Evolutionary conservation across 2,888 invertebrate species (phyloP), one percentile per base, ranked within the genome.

Genomic region (Gandaritis pyraliata): DNA sequence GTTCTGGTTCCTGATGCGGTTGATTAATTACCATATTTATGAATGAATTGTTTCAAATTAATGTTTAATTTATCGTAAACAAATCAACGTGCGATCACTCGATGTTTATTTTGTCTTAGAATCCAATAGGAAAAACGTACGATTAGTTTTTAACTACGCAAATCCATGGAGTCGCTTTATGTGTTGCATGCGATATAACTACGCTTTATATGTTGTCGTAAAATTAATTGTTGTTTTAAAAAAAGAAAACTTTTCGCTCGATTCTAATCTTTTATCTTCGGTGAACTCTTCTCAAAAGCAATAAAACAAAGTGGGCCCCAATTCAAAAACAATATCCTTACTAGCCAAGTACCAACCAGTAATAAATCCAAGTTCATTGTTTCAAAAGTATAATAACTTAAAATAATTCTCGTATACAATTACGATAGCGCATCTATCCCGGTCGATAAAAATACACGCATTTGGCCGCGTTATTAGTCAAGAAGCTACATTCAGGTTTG

Each of bases 171-270:
- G 38, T 58, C 62, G 77, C 77, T 79, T 78, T 49, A 45, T 78
- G 72, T 81, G 74, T 80, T 74, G 80, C 80, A 78, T 78, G n/a
- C n/a, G 80, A 70, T 61, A 61, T 62, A 61, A 72, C 64, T 61
- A 56, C 46, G 80, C 79, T 80, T 80, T 80, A 61, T 66, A 71
- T 80, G 75, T 78, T 72, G 50, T 69, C 45, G 50, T 67, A 62
- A 70, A 33, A 41, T 39, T 52, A 33, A 47, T 47, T 2, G 13
- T 43, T 43, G 11, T 43, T 43, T 16, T 43, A 43, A 43, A 2
- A 16, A 11, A 3, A 43, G 16, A 43, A 43, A 15, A 39, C 39
- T 6, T 41, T 10, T 11, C 8, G 15, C 7, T 41, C 8, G 10
- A 10, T 11, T 43, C 16, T 43, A 16, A 16, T 4, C 16, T 5